Evolutionary conservation across 2,113 vertebrate species (phyloP), one percentile per base, ranked within the genome.

Genomic region (Andinoacara biseriatus): DNA sequence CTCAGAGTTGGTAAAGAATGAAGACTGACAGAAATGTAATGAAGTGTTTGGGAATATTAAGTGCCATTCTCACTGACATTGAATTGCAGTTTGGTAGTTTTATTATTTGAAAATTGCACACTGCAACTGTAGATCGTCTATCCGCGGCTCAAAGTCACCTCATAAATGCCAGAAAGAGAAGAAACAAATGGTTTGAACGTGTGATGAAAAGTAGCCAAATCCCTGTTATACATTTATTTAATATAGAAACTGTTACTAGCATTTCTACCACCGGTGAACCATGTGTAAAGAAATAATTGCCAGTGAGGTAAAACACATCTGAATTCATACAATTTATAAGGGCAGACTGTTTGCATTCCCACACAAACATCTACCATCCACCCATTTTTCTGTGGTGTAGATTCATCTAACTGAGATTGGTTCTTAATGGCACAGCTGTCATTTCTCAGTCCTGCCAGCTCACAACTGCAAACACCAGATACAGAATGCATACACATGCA

Each of bases 11-110:
- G 61, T 58, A 87, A 81, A 83, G 57, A 87, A 94, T 90, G 89
- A 93, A 92, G 92, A 94, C 31, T 92, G 94, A 91, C 92, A 92
- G 92, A 89, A 89, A 89, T 87, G 86, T 91, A 92, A 93, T 92
- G 91, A 89, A 89, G 77, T 90, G 85, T 92, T 93, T 83, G 87
- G 87, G 75, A 92, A 91, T 92, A 86, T 90, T 89, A 90, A 83
- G 81, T 76, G 81, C 86, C 76, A 85, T 84, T 92, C 84, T 92
- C 79, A 38, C 78, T 87, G 83, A 91, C 93, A 91, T 78, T 92
- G 84, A 78, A 78, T 80, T 74, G 79, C 72, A 83, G 78, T 86
- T 88, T 83, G 88, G 85, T 77, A 57, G 58, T 59, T 84, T 81
- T 84, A 84, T 89, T 86, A 87, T 81, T 86, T 52, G 31, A 84